Percentiles rank a stretch among this genome's conserved stretches.
phyloP scores from a whole-genome alignment of 2,888 invertebrate species.

The Drosophila anomalipes region DNA sequence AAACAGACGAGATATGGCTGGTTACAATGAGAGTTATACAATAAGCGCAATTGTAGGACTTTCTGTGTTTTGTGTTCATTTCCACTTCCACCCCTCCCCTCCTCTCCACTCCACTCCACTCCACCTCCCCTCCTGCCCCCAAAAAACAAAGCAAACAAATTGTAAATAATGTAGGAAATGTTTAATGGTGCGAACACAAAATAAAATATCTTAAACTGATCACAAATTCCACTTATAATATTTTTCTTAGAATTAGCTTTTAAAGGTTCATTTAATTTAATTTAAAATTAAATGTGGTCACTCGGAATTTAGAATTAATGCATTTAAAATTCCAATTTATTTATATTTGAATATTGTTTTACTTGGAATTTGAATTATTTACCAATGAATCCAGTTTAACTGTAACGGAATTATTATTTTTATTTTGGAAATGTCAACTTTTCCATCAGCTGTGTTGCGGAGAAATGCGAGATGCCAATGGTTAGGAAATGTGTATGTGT shows the following conservation, averaged over 20 bases:
- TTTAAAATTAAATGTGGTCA: neutral
- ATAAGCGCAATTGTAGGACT: slow-evolving; percentile 12
- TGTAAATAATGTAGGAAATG: slow-evolving; percentile 58
- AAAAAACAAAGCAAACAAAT: slow-evolving; percentile 18
- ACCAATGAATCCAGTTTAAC: neutral
- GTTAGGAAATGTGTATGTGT: slow-evolving; percentile 1
- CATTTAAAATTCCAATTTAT: neutral
- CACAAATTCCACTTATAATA: neutral
- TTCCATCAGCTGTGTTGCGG: slow-evolving; percentile 12
- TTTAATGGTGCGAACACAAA: slow-evolving; percentile 40
- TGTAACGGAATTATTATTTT: neutral
- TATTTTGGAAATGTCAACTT: neutral
- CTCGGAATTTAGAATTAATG: neutral
- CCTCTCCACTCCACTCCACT: too few relatives aligned
- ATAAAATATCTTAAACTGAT: slow-evolving; percentile 24
- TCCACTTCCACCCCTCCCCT: neutral
- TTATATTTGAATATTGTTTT: neutral
- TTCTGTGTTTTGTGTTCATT: slow-evolving; percentile 17
- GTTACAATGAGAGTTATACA: slow-evolving; percentile 24
- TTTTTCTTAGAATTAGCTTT: too few relatives aligned
- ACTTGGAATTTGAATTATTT: neutral
- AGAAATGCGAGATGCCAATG: slow-evolving; percentile 8
- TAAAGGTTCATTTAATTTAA: neutral
- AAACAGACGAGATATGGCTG: slow-evolving; percentile 1
- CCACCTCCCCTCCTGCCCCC: neutral